phyloP scores from a whole-genome alignment of 2,113 vertebrate genomes.

The Platanista minor region DNA sequence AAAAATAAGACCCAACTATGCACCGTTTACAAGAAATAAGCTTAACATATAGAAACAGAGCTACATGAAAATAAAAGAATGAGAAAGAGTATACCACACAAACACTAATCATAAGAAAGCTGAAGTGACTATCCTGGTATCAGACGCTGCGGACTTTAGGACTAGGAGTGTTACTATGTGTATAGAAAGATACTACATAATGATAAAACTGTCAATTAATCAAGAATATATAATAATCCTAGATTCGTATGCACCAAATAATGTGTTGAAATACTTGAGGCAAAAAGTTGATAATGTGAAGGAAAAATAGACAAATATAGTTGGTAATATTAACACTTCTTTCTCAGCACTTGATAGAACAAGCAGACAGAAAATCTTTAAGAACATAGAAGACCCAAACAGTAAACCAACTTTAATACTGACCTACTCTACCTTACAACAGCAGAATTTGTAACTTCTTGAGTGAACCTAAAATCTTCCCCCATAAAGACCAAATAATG shows the following conservation, averaged over 20 bases:
- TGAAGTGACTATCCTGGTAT: neutral
- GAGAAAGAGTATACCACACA: neutral
- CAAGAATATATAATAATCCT: accelerated
- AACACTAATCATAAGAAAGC: neutral
- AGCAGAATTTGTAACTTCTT: too few relatives aligned
- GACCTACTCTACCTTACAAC: accelerated
- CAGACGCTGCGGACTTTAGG: neutral
- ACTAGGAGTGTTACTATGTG: too few relatives aligned
- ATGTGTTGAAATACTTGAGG: neutral
- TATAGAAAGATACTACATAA: too few relatives aligned
- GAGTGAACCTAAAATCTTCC: neutral
- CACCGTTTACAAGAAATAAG: neutral
- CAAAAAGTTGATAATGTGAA: neutral
- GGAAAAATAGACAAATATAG: neutral
- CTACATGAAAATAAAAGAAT: neutral
- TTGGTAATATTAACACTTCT: accelerated
- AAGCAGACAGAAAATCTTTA: neutral
- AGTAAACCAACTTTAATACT: too few relatives aligned
- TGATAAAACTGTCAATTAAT: too few relatives aligned
- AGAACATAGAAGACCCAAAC: too few relatives aligned
- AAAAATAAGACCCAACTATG: neutral
- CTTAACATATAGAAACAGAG: neutral
- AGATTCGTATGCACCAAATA: neutral
- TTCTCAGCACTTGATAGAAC: too few relatives aligned
- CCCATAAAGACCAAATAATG: neutral